Evolutionary conservation across 1,140 invertebrate genomes (phyloP).

Genomic region (Pseudachorutes palmiensis): DNA sequence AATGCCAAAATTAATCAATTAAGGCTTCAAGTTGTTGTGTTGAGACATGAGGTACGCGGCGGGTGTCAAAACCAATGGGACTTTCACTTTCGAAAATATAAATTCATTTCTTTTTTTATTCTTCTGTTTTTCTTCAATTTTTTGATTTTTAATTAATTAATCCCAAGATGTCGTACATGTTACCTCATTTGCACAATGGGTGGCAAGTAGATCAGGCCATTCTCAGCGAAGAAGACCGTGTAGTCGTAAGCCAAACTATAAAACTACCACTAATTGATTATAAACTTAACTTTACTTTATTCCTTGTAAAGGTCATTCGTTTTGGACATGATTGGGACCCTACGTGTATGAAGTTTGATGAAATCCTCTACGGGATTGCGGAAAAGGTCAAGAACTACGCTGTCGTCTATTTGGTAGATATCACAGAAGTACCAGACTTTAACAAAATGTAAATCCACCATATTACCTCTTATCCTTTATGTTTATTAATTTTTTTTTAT

Average conservation of each 20-base stretch:
- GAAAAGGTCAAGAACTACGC: constrained; percentile 99
- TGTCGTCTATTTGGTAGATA: constrained; percentile 95
- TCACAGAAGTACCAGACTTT: constrained; percentile 97
- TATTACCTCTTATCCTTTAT: no score
- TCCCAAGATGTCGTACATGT: constrained; percentile 88
- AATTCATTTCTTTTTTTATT: no score
- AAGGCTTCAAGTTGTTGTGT: no score
- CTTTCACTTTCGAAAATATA: no score
- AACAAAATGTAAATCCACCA: constrained; percentile 80
- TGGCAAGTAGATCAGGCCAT: constrained; percentile 99
- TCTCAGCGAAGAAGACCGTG: constrained; percentile 92
- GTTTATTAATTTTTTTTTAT: no score
- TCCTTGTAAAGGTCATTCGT: constrained; percentile 89
- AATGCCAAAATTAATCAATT: no score
- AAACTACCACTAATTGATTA: neutral
- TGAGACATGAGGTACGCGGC: no score
- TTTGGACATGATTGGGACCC: constrained; percentile 99
- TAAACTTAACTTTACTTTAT: no score
- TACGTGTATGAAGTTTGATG: constrained; percentile 99
- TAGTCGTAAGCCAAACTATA: constrained; percentile 60
- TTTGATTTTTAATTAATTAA: no score
- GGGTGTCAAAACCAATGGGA: no score
- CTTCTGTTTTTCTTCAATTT: no score
- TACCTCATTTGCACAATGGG: constrained; percentile 96
- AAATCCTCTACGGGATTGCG: constrained; percentile 94